Evolutionary conservation across 1,140 invertebrate genomes (phyloP).

Genomic region (Calycopis cecrops): DNA sequence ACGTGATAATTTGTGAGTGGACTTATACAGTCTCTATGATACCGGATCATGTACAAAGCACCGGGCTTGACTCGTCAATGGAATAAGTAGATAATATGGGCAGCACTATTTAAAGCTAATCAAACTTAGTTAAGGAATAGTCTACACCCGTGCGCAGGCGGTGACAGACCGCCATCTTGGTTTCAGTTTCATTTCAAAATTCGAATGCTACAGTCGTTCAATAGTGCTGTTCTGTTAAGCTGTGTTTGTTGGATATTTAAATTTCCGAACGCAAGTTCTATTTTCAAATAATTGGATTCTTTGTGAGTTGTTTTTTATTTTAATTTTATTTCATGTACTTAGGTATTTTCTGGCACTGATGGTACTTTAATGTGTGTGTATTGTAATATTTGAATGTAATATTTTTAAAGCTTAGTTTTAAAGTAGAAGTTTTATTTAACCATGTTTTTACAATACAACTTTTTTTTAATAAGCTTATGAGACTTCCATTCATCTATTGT

Average conservation of each 20-base stretch:
- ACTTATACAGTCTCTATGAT: no score
- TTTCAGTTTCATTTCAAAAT: constrained; percentile 52
- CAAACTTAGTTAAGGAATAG: constrained; percentile 66
- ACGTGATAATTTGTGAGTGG: no score
- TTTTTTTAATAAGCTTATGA: no score
- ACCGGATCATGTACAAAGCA: constrained; percentile 25
- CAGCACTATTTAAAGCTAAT: constrained; percentile 71
- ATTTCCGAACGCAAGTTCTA: constrained; percentile 23
- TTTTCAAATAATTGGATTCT: no score
- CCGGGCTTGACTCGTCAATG: constrained; percentile 61
- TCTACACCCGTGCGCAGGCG: constrained; percentile 43
- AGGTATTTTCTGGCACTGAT: no score
- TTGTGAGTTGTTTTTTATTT: constrained; percentile 33
- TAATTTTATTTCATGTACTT: background rate
- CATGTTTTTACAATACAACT: no score
- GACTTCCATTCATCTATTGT: no score
- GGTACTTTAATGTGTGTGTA: no score
- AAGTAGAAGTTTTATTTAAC: no score
- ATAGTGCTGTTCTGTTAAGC: constrained; percentile 46
- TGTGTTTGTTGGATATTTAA: constrained; percentile 50
- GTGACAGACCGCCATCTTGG: constrained; percentile 41
- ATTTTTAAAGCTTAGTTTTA: no score
- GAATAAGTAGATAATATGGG: constrained; percentile 67
- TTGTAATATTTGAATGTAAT: no score
- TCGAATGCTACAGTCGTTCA: constrained; percentile 47